Percentiles rank a stretch among this genome's conserved stretches.
These are phyloP conservation scores for Zapornia atra DNA, from an alignment of 2,113 vertebrate genomes.

Conservation along the genomic window DNA sequence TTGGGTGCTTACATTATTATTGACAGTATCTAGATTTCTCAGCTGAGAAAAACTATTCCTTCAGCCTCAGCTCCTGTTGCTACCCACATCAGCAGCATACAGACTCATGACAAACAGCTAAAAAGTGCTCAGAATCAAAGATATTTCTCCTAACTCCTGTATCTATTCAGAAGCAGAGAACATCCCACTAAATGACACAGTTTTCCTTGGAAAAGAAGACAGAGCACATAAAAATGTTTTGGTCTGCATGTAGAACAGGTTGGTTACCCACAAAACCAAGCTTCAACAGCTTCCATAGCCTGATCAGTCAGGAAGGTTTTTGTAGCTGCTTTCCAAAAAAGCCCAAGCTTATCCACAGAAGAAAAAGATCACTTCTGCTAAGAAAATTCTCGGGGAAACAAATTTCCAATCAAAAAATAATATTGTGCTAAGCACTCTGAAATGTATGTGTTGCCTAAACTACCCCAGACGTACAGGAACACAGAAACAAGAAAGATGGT, in stretches of 20 bases:
- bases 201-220: constrained; percentile 30
- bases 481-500: not conserved
- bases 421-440: not conserved
- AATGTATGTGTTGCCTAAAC: constrained; percentile 4
- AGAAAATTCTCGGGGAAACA: not conserved
- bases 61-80: not conserved
- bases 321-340: constrained; percentile 38
- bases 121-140: not conserved
- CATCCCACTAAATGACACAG: not conserved
- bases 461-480: not conserved
- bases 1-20: not conserved
- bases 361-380: not conserved
- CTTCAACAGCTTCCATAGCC: constrained; percentile 32
- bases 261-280: constrained; percentile 64
- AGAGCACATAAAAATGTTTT: constrained; percentile 30
- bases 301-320: constrained; percentile 39
- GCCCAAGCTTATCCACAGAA: constrained; percentile 15
- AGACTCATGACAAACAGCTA: not conserved
- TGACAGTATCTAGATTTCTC: not conserved
- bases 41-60: not conserved
- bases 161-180: not conserved
- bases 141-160: not conserved
- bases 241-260: constrained; percentile 42
- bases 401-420: not conserved
- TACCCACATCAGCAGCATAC: not conserved